Percentiles rank a stretch among this genome's conserved stretches.
Conservation (phyloP, 64 coral and sea anemone species). For the Actinia equina region DNA sequence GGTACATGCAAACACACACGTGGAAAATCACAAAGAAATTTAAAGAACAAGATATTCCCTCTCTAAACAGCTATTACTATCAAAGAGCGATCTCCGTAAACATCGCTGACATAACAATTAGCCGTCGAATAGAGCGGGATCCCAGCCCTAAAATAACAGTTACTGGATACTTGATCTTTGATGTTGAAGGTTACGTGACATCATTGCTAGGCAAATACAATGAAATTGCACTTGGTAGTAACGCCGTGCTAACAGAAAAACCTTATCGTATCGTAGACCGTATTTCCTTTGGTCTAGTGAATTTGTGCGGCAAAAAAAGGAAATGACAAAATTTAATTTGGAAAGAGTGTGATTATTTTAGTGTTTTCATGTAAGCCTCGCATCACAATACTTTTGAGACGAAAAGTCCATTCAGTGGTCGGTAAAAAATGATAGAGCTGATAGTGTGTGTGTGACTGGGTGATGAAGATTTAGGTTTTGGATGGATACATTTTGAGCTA, state of each 20-base stretch:
- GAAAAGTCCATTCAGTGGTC: no score
- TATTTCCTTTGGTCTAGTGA: no score
- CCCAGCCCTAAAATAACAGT: background rate
- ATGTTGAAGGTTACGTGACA: background rate
- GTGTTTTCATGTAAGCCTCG: no score
- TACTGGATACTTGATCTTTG: background rate
- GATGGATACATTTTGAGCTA: no score
- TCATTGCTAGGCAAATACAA: background rate
- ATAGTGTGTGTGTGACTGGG: no score
- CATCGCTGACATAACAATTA: conserved; percentile 13
- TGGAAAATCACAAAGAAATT: background rate
- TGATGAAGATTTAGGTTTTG: no score
- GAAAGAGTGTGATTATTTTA: no score
- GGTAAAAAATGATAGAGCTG: no score
- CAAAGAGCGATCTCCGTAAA: background rate
- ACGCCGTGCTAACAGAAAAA: background rate
- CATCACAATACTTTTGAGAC: no score
- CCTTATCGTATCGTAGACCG: no score
- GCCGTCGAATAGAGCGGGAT: background rate
- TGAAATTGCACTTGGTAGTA: background rate
- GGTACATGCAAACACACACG: background rate
- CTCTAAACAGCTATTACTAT: background rate
- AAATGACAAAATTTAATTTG: no score
- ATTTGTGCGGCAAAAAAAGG: no score
- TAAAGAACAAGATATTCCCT: background rate